Evolutionary conservation across 2,797 vertebrate species (phyloP).

Genomic region (Chrosomus eos): DNA sequence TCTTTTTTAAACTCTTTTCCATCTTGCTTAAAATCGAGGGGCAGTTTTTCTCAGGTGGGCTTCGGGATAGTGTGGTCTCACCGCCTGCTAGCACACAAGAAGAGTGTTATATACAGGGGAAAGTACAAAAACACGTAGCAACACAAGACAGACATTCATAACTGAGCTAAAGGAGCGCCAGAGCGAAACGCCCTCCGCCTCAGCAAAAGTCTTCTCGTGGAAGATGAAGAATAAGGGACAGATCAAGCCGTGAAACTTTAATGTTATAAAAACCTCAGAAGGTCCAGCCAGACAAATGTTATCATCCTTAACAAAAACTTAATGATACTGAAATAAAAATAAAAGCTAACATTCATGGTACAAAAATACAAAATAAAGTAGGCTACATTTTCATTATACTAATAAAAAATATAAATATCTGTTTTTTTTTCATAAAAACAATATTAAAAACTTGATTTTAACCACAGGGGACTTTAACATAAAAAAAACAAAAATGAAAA

Average conservation of each 20-base stretch:
- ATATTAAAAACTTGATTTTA: too few relatives aligned
- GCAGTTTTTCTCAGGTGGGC: conserved; percentile 39
- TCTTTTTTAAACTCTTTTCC: conserved; percentile 36
- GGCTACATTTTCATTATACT: too few relatives aligned
- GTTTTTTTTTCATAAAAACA: too few relatives aligned
- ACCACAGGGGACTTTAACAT: too few relatives aligned
- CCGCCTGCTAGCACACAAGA: neutral
- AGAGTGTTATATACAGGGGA: neutral
- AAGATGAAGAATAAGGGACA: neutral
- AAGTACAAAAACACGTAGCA: neutral
- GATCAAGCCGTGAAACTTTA: neutral
- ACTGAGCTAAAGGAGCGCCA: neutral
- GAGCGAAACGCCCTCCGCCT: neutral
- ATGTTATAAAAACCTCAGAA: neutral
- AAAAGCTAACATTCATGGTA: neutral
- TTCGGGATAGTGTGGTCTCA: conserved; percentile 20
- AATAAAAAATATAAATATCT: neutral
- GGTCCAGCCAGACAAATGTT: neutral
- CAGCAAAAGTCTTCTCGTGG: neutral
- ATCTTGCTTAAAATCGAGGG: conserved; percentile 38
- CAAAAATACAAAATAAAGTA: neutral
- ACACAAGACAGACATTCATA: neutral
- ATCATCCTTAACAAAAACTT: neutral
- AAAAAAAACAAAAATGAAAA: neutral
- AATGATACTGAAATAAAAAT: neutral